Percentiles rank a stretch among this genome's conserved stretches.
phyloP scores from a whole-genome alignment of 2,888 invertebrate genomes.

The Cephonodes hylas region DNA sequence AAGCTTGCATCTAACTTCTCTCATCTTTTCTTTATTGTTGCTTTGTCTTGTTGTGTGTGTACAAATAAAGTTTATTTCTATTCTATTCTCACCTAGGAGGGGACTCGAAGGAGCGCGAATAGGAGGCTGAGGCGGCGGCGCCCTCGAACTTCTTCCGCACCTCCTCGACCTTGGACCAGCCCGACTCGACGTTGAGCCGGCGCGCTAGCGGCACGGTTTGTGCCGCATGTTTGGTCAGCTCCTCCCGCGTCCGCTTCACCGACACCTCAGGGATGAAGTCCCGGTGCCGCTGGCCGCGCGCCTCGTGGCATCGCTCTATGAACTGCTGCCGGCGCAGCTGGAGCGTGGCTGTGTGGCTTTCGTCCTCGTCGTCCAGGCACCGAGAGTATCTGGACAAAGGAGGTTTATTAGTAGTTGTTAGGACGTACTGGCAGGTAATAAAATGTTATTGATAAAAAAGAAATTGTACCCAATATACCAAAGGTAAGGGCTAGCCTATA shows the following conservation, averaged over 20 bases:
- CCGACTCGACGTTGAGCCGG: constrained; percentile 73
- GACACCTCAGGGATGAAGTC: constrained; percentile 67
- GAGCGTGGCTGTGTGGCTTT: constrained; percentile 50
- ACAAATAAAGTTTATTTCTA: no score
- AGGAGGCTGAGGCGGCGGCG: constrained; percentile 53
- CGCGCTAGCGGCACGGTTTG: constrained; percentile 62
- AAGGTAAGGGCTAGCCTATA: no score
- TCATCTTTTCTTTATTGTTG: no score
- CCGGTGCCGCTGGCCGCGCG: constrained; percentile 53
- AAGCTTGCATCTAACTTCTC: no score
- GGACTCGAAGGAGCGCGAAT: constrained; percentile 70
- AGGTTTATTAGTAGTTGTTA: background rate
- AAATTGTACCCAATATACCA: no score
- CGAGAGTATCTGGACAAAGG: constrained; percentile 30
- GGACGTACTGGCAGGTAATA: background rate
- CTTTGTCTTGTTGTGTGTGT: no score
- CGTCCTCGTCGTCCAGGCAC: constrained; percentile 66
- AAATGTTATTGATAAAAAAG: background rate
- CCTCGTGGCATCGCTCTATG: constrained; percentile 74
- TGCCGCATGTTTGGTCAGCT: constrained; percentile 70
- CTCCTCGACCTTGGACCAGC: constrained; percentile 77
- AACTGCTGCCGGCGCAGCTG: constrained; percentile 70
- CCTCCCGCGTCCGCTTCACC: constrained; percentile 66
- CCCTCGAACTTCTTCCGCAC: constrained; percentile 75
- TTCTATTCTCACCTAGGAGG: constrained; percentile 60